Percentiles rank a stretch among this genome's conserved stretches.
Conservation (phyloP, 2,888 invertebrate species). For the Orchesella flavescens region DNA sequence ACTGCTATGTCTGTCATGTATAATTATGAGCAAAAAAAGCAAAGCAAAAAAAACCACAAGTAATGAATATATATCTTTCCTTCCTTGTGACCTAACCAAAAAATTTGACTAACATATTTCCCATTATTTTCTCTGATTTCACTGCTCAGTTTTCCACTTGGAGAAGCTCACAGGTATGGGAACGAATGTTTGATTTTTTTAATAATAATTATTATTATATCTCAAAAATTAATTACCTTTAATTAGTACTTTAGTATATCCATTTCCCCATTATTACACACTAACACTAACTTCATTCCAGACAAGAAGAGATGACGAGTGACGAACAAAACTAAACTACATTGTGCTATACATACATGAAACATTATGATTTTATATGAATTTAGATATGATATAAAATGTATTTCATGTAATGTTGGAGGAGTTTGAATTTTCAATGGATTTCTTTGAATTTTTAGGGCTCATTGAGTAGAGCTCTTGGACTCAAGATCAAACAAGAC, state of each 20-base stretch:
- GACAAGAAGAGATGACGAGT: no score
- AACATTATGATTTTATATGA: no score
- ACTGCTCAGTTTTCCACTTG: conserved; percentile 74
- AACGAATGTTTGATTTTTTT: conserved; percentile 8
- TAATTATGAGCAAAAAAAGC: neutral
- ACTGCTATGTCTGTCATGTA: conserved; percentile 14
- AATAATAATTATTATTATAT: no score
- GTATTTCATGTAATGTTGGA: no score
- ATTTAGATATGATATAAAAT: no score
- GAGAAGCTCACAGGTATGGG: conserved; percentile 75
- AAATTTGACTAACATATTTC: conserved; percentile 39
- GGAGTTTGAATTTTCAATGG: no score
- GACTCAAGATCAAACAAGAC: conserved; percentile 75
- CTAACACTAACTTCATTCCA: no score
- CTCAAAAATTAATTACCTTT: no score
- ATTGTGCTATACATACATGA: no score
- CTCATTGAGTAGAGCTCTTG: conserved; percentile 83
- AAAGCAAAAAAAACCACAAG: neutral
- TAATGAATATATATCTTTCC: neutral
- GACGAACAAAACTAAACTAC: no score
- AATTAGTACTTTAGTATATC: no score
- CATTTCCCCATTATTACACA: no score
- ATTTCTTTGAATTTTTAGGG: conserved; percentile 77
- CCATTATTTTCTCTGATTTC: conserved; percentile 55
- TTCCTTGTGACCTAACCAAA: neutral